Base-by-base conservation (phyloP, 2,113 vertebrate genomes). In the Grammomys dolichurus region DNA sequence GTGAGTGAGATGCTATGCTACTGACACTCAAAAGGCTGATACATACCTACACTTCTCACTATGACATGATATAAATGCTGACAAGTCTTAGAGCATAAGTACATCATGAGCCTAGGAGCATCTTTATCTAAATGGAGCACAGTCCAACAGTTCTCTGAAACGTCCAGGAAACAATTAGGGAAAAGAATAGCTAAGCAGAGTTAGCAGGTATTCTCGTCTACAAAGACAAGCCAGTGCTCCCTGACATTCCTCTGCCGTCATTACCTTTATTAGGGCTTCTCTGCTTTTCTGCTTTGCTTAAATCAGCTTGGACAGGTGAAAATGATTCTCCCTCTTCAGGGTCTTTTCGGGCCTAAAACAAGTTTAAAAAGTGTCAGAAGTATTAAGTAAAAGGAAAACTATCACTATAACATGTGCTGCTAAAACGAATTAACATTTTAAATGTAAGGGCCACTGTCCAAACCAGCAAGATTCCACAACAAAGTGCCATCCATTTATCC, bases 291-390 rank as follows among this genome's bases (percentile, higher is more conserved):
- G 95, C 80, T 86, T 92, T 43, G 3, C 95, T 96, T 93, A 98
- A 93, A 89, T 97, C 98, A 94, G 60, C 98, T 91, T 98, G 99
- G 58, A 93, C 90, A 63, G 76, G 93, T 90, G 93, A 82, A 9
- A 94, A 92, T 0, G 65, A 76, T 65, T 95, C 98, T 90, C 98
- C 98, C n/a, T 98, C 99, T 95, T 97, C 98, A 1, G 98, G 95
- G 88, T 98, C 98, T 97, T 98, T 99, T 51, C 98, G 98, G 97
- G 97, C 97, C 99, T 99, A 97, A 97, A 97, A 95, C 2, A 96
- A 98, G 97, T 78, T 95, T 94, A 65, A 81, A 88, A 97, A 81
- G 80, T 92, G n/a, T 91, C 80, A 76, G 93, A 91, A 60, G 12
- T 16, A 7, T 73, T 78, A 96, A 93, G 76, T 72, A 76, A 78